Percentiles rank a stretch among this genome's conserved stretches.
These are phyloP conservation scores for Megaptera novaeangliae DNA, from an alignment of 2,113 vertebrate species.

Conservation along the genomic window DNA sequence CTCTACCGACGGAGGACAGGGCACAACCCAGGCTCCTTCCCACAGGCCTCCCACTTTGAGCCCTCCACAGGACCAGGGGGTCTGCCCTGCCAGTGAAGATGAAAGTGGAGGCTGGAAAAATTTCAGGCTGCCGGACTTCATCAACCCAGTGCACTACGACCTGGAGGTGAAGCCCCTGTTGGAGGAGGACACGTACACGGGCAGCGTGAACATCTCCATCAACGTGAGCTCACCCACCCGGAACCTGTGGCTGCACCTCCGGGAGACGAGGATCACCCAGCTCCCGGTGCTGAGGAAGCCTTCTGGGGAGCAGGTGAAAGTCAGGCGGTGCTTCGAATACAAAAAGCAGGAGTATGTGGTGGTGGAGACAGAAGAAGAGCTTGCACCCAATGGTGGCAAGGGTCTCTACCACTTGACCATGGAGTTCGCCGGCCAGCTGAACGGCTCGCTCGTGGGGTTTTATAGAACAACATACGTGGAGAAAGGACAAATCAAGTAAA, in stretches of 20 bases:
- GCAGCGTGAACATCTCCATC: slow-evolving; percentile 85
- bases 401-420: slow-evolving; percentile 85
- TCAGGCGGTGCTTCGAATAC: slow-evolving; percentile 90
- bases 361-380: slow-evolving; percentile 79
- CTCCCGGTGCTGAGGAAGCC: slow-evolving; percentile 78
- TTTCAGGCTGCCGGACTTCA: slow-evolving; percentile 88
- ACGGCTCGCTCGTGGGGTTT: slow-evolving; percentile 94
- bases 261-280: slow-evolving; percentile 86
- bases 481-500: slow-evolving; percentile 85
- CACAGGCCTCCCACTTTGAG: not conserved
- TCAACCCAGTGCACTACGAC: slow-evolving; percentile 90
- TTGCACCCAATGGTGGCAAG: slow-evolving; percentile 33
- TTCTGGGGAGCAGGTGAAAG: slow-evolving; percentile 48
- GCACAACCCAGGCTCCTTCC: not conserved
- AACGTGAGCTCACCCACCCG: slow-evolving; percentile 74
- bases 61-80: slow-evolving; percentile 45
- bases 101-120: slow-evolving; percentile 84
- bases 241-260: slow-evolving; percentile 93
- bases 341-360: slow-evolving; percentile 89
- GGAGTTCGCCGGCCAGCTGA: slow-evolving; percentile 92
- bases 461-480: slow-evolving; percentile 93
- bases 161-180: slow-evolving; percentile 89
- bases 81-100: slow-evolving; percentile 82
- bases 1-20: not conserved
- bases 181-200: slow-evolving; percentile 85